Conservation (phyloP, 2,888 invertebrate genomes). For the Amiota communis region DNA sequence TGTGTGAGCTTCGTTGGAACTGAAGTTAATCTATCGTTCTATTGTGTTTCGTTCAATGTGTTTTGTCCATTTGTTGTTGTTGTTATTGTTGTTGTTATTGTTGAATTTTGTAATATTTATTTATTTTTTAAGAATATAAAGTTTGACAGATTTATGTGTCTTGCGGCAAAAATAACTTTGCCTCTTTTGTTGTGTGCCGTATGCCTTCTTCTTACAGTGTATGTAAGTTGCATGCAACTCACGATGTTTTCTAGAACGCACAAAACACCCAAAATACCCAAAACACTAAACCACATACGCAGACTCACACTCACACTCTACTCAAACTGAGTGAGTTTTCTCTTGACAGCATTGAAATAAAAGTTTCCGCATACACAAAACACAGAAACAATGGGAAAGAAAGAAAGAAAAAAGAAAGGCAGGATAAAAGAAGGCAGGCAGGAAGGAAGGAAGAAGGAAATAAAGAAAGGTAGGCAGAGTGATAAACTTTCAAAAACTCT, state of each 20-base stretch:
- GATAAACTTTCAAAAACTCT: too few species aligned
- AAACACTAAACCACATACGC: not conserved
- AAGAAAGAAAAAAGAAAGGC: too few species aligned
- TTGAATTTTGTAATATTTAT: not conserved
- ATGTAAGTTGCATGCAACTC: not conserved
- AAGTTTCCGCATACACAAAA: too few species aligned
- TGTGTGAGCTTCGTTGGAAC: not conserved
- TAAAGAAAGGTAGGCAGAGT: too few species aligned
- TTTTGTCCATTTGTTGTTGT: not conserved
- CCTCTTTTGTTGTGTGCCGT: not conserved
- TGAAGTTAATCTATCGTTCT: not conserved
- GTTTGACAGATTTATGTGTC: constrained; percentile 25
- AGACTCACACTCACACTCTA: not conserved
- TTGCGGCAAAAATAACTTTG: constrained; percentile 23
- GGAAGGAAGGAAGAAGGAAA: too few species aligned
- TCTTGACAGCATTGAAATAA: too few species aligned
- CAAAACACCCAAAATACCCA: not conserved
- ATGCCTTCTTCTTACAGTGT: not conserved
- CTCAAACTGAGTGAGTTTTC: not conserved
- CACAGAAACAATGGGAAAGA: too few species aligned
- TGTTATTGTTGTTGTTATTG: not conserved
- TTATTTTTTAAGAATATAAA: constrained; percentile 16
- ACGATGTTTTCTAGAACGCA: too few species aligned
- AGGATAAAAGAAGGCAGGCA: too few species aligned
- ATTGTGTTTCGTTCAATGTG: not conserved